phyloP scores from a whole-genome alignment of 2,797 vertebrate genomes.

The Danio kyathit region DNA sequence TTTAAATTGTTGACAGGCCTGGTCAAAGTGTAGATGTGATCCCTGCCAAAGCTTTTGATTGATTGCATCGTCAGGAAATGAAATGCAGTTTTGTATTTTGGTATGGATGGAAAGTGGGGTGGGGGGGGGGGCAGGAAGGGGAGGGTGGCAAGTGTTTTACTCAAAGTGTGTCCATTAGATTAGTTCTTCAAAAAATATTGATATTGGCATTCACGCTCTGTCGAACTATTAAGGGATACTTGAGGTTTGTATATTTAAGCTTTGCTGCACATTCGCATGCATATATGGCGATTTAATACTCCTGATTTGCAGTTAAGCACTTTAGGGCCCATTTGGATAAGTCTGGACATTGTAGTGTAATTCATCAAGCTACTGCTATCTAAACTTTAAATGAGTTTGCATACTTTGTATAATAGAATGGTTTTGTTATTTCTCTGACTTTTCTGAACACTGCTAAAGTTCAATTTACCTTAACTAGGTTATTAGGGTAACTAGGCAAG shows the following conservation, averaged over 20 bases:
- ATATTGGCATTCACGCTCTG: slow-evolving; percentile 2
- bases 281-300: neutral
- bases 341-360: slow-evolving; percentile 20
- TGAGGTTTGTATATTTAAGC: slow-evolving; percentile 35
- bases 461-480: no score
- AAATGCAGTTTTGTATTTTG: no score
- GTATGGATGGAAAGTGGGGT: no score
- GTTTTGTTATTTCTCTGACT: no score
- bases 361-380: neutral
- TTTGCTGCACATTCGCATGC: slow-evolving; percentile 2
- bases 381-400: no score
- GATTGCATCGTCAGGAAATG: no score
- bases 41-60: slow-evolving; percentile 50
- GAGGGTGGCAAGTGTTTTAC: slow-evolving; percentile 6
- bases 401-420: no score
- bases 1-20: slow-evolving; percentile 56
- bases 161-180: slow-evolving; percentile 45
- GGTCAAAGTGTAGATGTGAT: slow-evolving; percentile 58
- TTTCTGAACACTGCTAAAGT: no score
- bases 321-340: slow-evolving; percentile 3
- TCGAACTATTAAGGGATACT: slow-evolving; percentile 29
- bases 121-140: no score
- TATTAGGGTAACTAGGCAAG: no score
- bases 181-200: slow-evolving; percentile 29
- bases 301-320: slow-evolving; percentile 5